These are phyloP conservation scores for Piscicola geometra DNA, from an alignment of 2,888 invertebrate species.

Conservation along the genomic window DNA sequence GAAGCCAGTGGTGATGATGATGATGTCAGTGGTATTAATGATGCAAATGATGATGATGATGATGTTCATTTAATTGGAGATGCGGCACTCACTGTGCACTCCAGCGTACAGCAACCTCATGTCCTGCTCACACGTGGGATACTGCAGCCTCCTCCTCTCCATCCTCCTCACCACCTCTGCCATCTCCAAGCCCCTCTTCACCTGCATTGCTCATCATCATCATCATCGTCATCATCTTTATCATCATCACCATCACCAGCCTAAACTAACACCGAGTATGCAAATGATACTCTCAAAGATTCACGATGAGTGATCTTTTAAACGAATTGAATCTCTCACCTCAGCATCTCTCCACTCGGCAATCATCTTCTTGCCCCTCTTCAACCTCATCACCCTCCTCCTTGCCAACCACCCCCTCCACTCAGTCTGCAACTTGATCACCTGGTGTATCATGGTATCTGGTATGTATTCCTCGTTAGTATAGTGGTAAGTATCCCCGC, in stretches of 20 bases:
- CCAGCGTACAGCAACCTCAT: conserved; percentile 56
- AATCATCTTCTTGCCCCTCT: conserved; percentile 50
- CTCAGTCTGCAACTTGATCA: conserved; percentile 55
- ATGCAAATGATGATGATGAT: too few species aligned
- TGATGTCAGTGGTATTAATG: too few species aligned
- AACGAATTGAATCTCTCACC: conserved; percentile 41
- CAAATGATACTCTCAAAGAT: not conserved
- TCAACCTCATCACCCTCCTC: conserved; percentile 51
- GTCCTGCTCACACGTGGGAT: conserved; percentile 56
- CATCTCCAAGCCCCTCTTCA: conserved; percentile 49
- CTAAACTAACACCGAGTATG: not conserved
- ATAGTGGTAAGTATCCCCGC: too few species aligned
- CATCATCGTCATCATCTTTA: too few species aligned
- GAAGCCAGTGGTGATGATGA: too few species aligned
- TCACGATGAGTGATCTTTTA: not conserved
- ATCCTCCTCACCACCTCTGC: conserved; percentile 53
- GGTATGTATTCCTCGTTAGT: too few species aligned
- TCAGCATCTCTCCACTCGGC: conserved; percentile 53
- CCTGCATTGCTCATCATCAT: not conserved
- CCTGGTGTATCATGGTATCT: conserved; percentile 48
- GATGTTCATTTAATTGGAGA: too few species aligned
- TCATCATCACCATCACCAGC: too few species aligned
- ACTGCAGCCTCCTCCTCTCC: conserved; percentile 55
- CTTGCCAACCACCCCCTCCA: conserved; percentile 56
- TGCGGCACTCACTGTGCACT: conserved; percentile 54